These are phyloP conservation scores for Peromyscus aztecus DNA, from an alignment of 2,797 vertebrate genomes.

Conservation along the genomic window DNA sequence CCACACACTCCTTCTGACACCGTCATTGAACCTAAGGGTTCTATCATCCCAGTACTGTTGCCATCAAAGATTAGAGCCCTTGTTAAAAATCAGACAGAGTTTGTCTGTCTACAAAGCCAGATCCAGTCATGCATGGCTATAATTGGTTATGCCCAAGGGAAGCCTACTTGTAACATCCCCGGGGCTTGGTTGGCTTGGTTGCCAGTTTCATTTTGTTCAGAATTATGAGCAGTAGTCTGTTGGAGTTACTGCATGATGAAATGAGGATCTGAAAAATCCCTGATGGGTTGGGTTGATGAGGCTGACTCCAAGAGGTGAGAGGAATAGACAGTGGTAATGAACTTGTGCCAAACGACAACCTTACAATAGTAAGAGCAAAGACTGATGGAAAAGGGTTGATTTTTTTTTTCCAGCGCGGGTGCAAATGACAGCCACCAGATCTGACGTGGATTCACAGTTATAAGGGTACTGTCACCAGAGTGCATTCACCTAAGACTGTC, in stretches of 20 bases:
- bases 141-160: background rate
- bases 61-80: background rate
- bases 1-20: background rate
- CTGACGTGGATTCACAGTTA: background rate
- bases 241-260: background rate
- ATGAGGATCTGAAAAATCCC: constrained; percentile 61
- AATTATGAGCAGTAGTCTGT: background rate
- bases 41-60: background rate
- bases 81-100: background rate
- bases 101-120: background rate
- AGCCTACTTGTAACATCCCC: background rate
- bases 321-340: background rate
- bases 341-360: background rate
- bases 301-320: constrained; percentile 41
- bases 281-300: constrained; percentile 47
- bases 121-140: background rate
- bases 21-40: background rate
- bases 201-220: background rate
- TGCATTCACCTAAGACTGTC: background rate
- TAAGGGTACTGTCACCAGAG: no score
- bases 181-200: constrained; percentile 45
- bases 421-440: background rate
- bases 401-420: background rate
- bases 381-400: background rate
- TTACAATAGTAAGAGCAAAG: background rate